These are phyloP conservation scores for Habroteleia sp. DNA, from an alignment of 2,888 invertebrate genomes.

Conservation along the genomic window DNA sequence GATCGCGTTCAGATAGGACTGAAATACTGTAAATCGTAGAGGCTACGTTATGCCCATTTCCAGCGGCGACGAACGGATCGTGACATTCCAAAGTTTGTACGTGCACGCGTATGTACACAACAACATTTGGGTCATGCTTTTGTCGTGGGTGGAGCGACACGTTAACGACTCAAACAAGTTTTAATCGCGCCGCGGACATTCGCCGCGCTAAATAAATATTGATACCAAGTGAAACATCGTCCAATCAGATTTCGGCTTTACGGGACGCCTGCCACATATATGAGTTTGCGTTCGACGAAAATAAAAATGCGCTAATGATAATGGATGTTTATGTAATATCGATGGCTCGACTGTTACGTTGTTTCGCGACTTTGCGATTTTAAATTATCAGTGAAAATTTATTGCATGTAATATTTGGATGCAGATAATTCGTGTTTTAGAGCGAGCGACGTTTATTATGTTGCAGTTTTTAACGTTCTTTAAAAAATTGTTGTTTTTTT, in stretches of 20 bases:
- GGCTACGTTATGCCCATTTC: constrained; percentile 22
- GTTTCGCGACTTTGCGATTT: constrained; percentile 40
- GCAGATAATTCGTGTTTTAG: constrained; percentile 30
- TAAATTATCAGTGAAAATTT: constrained; percentile 41
- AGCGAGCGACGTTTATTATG: too few species aligned
- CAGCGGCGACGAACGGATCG: constrained; percentile 62
- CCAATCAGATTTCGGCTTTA: constrained; percentile 75
- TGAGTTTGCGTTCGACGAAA: constrained; percentile 46
- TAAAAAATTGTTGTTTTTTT: neutral
- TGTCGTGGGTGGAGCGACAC: constrained; percentile 75
- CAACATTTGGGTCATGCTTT: constrained; percentile 64
- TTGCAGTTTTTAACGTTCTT: neutral
- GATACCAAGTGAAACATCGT: constrained; percentile 75
- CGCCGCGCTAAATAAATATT: constrained; percentile 79
- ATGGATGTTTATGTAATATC: constrained; percentile 61
- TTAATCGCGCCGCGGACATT: constrained; percentile 77
- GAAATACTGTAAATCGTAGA: constrained; percentile 30
- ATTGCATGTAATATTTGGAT: constrained; percentile 44
- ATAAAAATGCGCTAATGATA: constrained; percentile 61
- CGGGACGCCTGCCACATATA: constrained; percentile 64
- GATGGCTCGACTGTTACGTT: constrained; percentile 46
- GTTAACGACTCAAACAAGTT: constrained; percentile 78
- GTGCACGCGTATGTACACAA: constrained; percentile 19
- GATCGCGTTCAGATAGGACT: constrained; percentile 35
- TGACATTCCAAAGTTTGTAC: constrained; percentile 46